A percentile compares a stretch with the other conserved stretches of the same genome.
Conservation (phyloP, 2,797 vertebrate species). For the Poeciliopsis gracilis region DNA sequence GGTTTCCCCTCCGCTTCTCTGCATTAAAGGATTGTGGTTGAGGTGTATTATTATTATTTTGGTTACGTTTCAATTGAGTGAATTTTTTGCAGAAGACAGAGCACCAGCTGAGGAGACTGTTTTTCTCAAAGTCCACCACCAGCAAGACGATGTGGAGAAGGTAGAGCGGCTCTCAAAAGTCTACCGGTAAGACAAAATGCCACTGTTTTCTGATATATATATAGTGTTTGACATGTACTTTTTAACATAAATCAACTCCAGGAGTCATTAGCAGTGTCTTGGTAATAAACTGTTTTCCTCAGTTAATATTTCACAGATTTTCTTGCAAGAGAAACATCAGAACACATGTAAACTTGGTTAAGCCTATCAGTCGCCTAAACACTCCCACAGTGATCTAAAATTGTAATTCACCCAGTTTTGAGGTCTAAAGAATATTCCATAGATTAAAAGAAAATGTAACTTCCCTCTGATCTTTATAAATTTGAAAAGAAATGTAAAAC, state of each 20-base stretch:
- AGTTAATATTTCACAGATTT: neutral
- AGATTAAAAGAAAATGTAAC: neutral
- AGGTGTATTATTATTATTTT: neutral
- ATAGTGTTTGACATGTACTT: neutral
- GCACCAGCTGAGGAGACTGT: neutral
- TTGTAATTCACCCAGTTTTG: neutral
- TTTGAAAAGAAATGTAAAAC: neutral
- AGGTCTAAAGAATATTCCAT: neutral
- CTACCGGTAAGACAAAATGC: neutral
- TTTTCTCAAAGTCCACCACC: neutral
- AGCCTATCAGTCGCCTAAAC: neutral
- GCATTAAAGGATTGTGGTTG: neutral
- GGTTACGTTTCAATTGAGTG: neutral
- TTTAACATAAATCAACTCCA: neutral
- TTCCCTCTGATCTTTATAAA: neutral
- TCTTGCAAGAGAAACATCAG: neutral
- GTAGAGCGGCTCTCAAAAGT: neutral
- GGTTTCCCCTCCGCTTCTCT: neutral
- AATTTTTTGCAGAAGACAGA: neutral
- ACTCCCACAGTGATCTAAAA: neutral
- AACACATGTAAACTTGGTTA: neutral
- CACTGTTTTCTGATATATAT: neutral
- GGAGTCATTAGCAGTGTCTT: neutral
- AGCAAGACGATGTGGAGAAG: neutral
- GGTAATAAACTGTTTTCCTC: neutral